Evolutionary conservation across 2,113 vertebrate species (phyloP).

Genomic region (Ceuthmochares aereus): DNA sequence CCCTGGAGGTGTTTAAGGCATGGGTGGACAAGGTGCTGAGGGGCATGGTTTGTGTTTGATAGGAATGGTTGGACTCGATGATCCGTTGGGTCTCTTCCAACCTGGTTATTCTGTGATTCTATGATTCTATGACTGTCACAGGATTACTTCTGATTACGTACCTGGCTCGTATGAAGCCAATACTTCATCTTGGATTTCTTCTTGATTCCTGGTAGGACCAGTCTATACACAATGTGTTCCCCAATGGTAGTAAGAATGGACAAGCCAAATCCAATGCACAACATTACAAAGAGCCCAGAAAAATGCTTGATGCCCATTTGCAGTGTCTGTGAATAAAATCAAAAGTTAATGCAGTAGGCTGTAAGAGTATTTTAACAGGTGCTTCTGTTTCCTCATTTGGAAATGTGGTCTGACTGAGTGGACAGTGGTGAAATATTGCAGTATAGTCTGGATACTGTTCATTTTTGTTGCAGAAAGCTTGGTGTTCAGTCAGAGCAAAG

Average conservation of each 20-base stretch:
- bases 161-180: slow-evolving; percentile 98
- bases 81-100: too few species aligned
- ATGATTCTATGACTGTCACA: too few species aligned
- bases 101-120: too few species aligned
- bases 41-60: too few species aligned
- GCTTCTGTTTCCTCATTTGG: neutral
- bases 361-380: neutral
- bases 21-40: too few species aligned
- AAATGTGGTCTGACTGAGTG: neutral
- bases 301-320: slow-evolving; percentile 99
- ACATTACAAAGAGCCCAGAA: slow-evolving; percentile 96
- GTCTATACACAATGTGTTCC: slow-evolving; percentile 90
- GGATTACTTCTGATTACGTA: slow-evolving; percentile 16
- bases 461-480: neutral
- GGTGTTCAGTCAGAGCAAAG: neutral
- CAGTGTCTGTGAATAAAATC: slow-evolving; percentile 83
- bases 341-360: neutral
- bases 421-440: neutral
- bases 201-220: slow-evolving; percentile 90
- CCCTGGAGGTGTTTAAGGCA: too few species aligned
- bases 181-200: slow-evolving; percentile 90
- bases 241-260: slow-evolving; percentile 94
- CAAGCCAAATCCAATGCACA: slow-evolving; percentile 91
- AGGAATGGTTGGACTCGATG: too few species aligned
- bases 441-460: neutral